Base-by-base conservation (phyloP, 2,888 invertebrate genomes). In the Mongoloraphidia duomilia region DNA sequence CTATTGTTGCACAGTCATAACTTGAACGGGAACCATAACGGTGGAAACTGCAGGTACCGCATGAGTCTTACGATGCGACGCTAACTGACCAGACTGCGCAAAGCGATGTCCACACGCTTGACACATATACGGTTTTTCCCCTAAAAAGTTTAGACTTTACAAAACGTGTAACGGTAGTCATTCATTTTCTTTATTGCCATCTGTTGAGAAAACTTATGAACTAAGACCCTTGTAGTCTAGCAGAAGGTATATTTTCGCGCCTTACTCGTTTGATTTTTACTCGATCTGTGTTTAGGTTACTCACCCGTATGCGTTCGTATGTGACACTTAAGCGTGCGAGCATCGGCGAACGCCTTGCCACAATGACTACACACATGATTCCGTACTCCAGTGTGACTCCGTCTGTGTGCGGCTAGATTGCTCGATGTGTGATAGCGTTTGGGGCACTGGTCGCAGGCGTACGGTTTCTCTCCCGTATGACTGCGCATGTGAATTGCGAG, bases 111-210 rank as follows among this genome's bases (percentile, higher is more conserved):
- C 63, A 52, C 66, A 67, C 41, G 61, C 49, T 5, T 54, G 55
- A 54, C 66, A 66, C 9, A 57, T 54, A 39, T 65, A 66, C 5
- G 65, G 66, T 48, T 60, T 63, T 51, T 67, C 66, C n/a, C 46
- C 46, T 46, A 17, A 37, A 46, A 46, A 17, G 12, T 26, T 6
- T 26, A 2, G 5, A 26, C 26, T 26, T 26, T 26, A 26, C 26
- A 6, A 26, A 26, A 26, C 26, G 26, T 6, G 26, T 26, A 26
- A 26, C 6, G 6, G 26, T 6, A 26, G 26, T 26, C 26, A 6
- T 26, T 26, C 5, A 26, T 6, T 26, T 26, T 26, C 6, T 26
- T 26, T 6, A 26, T 6, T 26, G 3, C 6, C 26, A 26, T 26
- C 6, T 26, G 26, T 26, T 26, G 4, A 4, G 26, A 26, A 6